Evolutionary conservation across 2,113 vertebrate species (phyloP).

Genomic region (Notothenia rossii): DNA sequence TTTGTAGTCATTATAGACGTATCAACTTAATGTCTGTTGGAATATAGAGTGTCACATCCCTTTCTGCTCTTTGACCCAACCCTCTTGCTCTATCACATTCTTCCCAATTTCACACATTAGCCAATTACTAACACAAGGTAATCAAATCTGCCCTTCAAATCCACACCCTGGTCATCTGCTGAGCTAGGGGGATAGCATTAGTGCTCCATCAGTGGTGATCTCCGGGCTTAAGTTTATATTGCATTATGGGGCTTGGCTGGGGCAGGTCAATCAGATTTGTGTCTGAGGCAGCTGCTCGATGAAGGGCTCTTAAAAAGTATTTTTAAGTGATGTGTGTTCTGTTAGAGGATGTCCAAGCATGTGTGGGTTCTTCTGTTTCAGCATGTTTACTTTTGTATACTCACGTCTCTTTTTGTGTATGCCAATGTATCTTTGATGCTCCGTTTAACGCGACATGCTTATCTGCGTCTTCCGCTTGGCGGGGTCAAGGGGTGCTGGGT

Average conservation of each 20-base stretch:
- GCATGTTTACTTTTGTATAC: not conserved
- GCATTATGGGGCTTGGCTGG: constrained; percentile 77
- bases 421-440: not conserved
- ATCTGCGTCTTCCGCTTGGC: not conserved
- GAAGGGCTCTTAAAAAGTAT: constrained; percentile 21
- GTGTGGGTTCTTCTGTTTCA: not conserved
- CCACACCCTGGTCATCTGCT: constrained; percentile 73
- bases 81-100: constrained; percentile 22
- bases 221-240: constrained; percentile 72
- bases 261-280: constrained; percentile 82
- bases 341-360: not conserved
- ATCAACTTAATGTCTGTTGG: too few relatives aligned
- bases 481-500: constrained; percentile 51
- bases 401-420: not conserved
- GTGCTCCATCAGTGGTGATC: constrained; percentile 68
- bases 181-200: constrained; percentile 66
- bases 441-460: constrained; percentile 12
- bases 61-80: too few relatives aligned
- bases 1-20: not conserved
- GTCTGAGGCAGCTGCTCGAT: constrained; percentile 78
- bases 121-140: constrained; percentile 78
- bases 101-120: constrained; percentile 68
- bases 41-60: too few relatives aligned
- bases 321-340: not conserved
- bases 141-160: constrained; percentile 71